phyloP scores from a whole-genome alignment of 2,888 invertebrate genomes.

The Tetragnatha montana region DNA sequence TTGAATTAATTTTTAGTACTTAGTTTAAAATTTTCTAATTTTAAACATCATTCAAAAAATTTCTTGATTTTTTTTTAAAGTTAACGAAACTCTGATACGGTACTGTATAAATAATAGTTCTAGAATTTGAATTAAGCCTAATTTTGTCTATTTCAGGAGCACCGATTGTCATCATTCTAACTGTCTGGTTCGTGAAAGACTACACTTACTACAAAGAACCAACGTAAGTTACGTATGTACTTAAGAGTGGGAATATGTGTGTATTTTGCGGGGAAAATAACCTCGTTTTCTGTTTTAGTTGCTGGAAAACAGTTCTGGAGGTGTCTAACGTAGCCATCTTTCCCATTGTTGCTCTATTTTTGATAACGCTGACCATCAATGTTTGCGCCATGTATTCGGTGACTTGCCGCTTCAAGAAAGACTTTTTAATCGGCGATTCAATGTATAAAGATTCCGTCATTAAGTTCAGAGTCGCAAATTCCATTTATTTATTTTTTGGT shows the following conservation, averaged over 20 bases:
- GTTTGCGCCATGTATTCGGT: constrained; percentile 50
- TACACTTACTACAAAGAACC: constrained; percentile 4
- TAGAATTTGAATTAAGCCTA: neutral
- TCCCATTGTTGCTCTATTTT: constrained; percentile 27
- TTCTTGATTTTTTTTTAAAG: too few species aligned
- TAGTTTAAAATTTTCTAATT: too few species aligned
- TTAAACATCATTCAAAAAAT: too few species aligned
- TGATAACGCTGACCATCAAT: constrained; percentile 32
- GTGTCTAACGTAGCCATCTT: constrained; percentile 32
- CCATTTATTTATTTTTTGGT: constrained; percentile 60
- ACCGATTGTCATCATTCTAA: constrained; percentile 26
- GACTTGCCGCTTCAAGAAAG: constrained; percentile 51
- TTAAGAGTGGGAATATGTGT: neutral
- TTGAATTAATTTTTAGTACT: too few species aligned
- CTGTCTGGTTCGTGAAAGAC: constrained; percentile 51
- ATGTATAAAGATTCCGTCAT: constrained; percentile 47
- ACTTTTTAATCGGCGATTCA: constrained; percentile 35
- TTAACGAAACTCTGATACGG: neutral
- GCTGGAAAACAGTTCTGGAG: constrained; percentile 27
- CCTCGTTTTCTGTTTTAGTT: constrained; percentile 24
- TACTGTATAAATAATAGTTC: neutral
- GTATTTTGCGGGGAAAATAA: neutral
- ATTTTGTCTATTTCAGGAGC: constrained; percentile 11
- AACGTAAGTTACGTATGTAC: constrained; percentile 38
- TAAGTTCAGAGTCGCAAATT: constrained; percentile 55